Conservation (phyloP, 2,888 invertebrate genomes). For the Hecatera dysodea region DNA sequence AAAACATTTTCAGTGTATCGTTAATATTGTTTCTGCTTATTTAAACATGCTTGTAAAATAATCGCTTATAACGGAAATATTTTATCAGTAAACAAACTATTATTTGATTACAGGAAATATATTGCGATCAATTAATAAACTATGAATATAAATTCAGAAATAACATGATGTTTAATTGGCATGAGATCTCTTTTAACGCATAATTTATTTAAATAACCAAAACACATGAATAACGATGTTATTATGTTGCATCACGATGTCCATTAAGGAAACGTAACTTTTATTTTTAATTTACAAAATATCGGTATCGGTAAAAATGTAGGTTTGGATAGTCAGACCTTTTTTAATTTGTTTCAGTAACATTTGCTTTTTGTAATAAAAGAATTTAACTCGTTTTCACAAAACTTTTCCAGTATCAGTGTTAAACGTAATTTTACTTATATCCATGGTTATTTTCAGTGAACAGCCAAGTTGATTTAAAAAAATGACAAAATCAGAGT, state of each 20-base stretch:
- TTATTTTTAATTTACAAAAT: not conserved
- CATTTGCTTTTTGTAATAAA: not conserved
- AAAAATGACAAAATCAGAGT: no score
- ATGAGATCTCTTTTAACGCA: conserved; percentile 41
- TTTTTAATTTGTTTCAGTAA: not conserved
- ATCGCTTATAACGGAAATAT: conserved; percentile 14
- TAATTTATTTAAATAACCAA: conserved; percentile 61
- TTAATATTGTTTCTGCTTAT: not conserved
- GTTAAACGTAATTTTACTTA: no score
- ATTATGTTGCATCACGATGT: conserved; percentile 48
- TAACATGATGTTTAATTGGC: conserved; percentile 53
- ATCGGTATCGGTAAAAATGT: no score
- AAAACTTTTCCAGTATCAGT: no score
- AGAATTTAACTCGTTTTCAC: no score
- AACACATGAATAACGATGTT: conserved; percentile 29
- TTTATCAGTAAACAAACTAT: conserved; percentile 34
- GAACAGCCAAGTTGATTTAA: no score
- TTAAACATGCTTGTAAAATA: not conserved
- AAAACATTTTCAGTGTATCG: not conserved
- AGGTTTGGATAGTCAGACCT: not conserved
- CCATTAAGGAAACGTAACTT: not conserved
- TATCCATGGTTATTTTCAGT: no score
- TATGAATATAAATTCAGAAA: conserved; percentile 40
- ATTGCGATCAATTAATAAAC: conserved; percentile 44
- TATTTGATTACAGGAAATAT: conserved; percentile 53